phyloP scores from a whole-genome alignment of 2,797 vertebrate genomes.

The Hozukius guyotensis region DNA sequence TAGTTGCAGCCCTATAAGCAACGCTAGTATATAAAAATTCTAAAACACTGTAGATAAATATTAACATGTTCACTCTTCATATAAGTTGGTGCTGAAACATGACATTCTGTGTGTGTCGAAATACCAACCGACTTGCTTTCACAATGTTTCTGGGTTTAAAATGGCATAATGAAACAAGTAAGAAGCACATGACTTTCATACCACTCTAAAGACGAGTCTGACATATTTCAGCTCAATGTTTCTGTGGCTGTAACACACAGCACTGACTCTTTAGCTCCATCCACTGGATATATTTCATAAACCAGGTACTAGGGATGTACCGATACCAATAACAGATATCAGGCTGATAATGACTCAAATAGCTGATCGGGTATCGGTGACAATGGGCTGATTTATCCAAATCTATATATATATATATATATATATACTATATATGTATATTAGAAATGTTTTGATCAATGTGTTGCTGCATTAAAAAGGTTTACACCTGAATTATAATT shows the following conservation, averaged over 20 bases:
- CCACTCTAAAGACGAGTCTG: neutral
- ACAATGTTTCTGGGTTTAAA: neutral
- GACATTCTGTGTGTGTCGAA: neutral
- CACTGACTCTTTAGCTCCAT: neutral
- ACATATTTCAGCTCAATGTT: neutral
- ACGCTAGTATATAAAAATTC: accelerated
- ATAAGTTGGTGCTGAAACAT: neutral
- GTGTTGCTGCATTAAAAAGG: too few species aligned
- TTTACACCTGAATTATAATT: too few species aligned
- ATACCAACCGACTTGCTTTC: neutral
- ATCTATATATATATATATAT: too few species aligned
- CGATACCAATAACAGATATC: too few species aligned
- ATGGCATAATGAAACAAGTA: neutral
- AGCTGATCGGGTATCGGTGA: too few species aligned
- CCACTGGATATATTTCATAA: neutral
- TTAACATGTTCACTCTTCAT: neutral
- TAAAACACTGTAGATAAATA: neutral
- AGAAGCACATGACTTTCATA: slow-evolving; percentile 9
- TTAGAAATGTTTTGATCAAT: too few species aligned
- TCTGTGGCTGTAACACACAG: neutral
- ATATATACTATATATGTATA: too few species aligned
- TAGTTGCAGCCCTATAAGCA: neutral
- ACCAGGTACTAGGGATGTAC: too few species aligned
- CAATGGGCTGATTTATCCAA: too few species aligned
- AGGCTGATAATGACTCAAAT: too few species aligned